Conservation (phyloP, 2,113 vertebrate species). For the Stictonetta naevosa region DNA sequence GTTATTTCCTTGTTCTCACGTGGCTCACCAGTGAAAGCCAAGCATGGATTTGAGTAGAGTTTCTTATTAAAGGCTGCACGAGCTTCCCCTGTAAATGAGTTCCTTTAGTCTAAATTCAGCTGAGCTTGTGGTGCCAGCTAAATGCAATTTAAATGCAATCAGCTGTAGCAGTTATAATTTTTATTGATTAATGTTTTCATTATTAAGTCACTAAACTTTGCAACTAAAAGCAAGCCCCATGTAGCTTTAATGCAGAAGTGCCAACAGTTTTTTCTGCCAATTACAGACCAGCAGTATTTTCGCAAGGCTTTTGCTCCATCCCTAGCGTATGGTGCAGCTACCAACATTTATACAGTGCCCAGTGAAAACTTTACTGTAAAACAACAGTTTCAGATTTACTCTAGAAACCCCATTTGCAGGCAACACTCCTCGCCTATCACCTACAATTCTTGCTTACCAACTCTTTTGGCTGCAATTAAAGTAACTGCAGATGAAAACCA, state of each 20-base stretch:
- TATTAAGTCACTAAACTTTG: not conserved
- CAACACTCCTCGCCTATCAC: not conserved
- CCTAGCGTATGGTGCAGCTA: not conserved
- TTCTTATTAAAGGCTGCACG: not conserved
- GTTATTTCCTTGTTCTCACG: not conserved
- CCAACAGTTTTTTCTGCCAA: not conserved
- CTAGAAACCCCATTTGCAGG: not conserved
- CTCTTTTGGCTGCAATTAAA: not conserved
- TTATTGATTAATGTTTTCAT: not conserved
- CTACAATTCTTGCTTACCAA: not conserved
- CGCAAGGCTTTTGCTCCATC: not conserved
- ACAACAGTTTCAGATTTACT: rapidly evolving
- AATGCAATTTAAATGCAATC: not conserved
- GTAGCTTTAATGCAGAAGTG: not conserved
- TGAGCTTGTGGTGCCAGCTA: not conserved
- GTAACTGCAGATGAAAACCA: not conserved
- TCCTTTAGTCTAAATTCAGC: not conserved
- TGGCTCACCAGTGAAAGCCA: not conserved
- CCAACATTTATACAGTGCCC: not conserved
- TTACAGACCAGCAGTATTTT: not conserved
- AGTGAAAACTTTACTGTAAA: not conserved
- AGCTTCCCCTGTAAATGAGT: not conserved
- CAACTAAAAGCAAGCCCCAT: conserved; percentile 8
- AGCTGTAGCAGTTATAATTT: not conserved
- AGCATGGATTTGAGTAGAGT: not conserved